Evolutionary conservation across 1,140 invertebrate species (phyloP).

Genomic region (Macrosteles quadrilineatus): DNA sequence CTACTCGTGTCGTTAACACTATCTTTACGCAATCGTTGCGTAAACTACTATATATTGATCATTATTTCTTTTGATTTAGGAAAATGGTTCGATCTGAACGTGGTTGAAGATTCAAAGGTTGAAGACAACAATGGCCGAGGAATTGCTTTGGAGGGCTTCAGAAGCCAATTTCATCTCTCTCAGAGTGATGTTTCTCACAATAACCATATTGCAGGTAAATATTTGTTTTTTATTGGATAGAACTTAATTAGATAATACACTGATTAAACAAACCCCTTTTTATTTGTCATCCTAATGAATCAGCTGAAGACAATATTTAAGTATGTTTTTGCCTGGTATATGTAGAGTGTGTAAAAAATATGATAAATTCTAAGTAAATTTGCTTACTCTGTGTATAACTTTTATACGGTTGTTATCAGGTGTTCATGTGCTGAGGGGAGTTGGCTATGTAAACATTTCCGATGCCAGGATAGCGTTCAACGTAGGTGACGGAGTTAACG

Average conservation of each 20-base stretch:
- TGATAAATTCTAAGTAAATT: no score
- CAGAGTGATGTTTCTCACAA: constrained; percentile 83
- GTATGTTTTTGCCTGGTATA: no score
- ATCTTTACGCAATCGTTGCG: no score
- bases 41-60: no score
- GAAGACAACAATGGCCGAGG: constrained; percentile 92
- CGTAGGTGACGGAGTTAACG: constrained; percentile 86
- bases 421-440: constrained; percentile 80
- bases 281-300: no score
- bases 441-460: constrained; percentile 91
- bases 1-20: no score
- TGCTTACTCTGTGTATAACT: no score
- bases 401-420: no score
- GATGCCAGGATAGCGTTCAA: constrained; percentile 88
- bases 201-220: constrained; percentile 75
- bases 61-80: constrained; percentile 52
- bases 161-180: constrained; percentile 78
- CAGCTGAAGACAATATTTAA: no score
- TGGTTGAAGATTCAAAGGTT: constrained; percentile 82
- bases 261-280: no score
- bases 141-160: constrained; percentile 79
- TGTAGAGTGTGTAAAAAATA: no score
- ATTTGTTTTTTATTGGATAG: background rate
- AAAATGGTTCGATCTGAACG: constrained; percentile 85
- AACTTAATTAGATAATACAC: no score